These are phyloP conservation scores for Sinella curviseta DNA, from an alignment of 1,140 invertebrate genomes.

Conservation along the genomic window DNA sequence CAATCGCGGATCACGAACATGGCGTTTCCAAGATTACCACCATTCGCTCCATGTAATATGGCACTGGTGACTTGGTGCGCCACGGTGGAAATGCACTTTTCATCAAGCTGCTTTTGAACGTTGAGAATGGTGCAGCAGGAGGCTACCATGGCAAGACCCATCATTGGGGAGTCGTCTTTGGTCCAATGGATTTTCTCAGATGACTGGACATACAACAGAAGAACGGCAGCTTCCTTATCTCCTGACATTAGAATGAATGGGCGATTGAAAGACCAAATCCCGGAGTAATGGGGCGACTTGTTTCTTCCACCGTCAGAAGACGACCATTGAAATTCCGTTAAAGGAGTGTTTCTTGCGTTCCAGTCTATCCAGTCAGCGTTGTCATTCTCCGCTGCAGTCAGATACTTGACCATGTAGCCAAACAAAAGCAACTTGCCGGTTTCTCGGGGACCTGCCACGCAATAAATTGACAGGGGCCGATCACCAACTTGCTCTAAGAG, in stretches of 20 bases:
- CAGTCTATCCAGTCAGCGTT: slow-evolving; percentile 56
- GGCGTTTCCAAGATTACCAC: background rate
- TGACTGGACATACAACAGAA: too few species aligned
- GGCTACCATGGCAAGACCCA: slow-evolving; percentile 59
- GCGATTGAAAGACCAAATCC: too few species aligned
- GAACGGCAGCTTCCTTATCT: too few species aligned
- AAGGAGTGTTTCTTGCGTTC: slow-evolving; percentile 52
- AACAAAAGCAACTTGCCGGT: slow-evolving; percentile 28
- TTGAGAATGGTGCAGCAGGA: slow-evolving; percentile 61
- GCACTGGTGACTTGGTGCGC: slow-evolving; percentile 17
- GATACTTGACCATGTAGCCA: slow-evolving; percentile 8
- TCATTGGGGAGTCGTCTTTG: slow-evolving; percentile 67
- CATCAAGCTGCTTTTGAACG: slow-evolving; percentile 60
- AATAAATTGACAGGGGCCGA: slow-evolving; percentile 1
- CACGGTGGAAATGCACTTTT: slow-evolving; percentile 57
- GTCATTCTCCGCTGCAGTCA: slow-evolving; percentile 37
- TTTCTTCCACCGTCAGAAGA: slow-evolving; percentile 62
- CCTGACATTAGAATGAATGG: too few species aligned
- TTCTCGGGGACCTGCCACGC: background rate
- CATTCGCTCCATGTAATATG: background rate
- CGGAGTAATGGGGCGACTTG: slow-evolving; percentile 63
- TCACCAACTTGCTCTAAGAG: background rate
- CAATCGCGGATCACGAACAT: slow-evolving; percentile 42
- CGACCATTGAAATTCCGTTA: slow-evolving; percentile 58
- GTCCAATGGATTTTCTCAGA: too few species aligned